phyloP scores from a whole-genome alignment of 2,888 invertebrate genomes.

The Hemaris fuciformis region DNA sequence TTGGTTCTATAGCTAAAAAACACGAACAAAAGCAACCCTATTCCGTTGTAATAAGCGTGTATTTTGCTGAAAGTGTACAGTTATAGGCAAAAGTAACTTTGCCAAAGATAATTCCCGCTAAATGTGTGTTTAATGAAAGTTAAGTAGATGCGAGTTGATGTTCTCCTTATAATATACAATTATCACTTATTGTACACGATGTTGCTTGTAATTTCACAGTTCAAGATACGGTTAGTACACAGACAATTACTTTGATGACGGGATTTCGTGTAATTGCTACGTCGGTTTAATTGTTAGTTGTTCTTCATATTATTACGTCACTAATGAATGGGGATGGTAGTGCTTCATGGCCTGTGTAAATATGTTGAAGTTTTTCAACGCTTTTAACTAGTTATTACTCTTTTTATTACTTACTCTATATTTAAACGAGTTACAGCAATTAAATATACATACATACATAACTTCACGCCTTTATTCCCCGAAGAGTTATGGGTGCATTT shows the following conservation, averaged over 20 bases:
- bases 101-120: conserved; percentile 68
- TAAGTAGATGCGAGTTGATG: conserved; percentile 70
- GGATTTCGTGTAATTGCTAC: conserved; percentile 51
- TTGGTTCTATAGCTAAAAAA: neutral
- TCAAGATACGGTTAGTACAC: conserved; percentile 35
- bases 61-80: neutral
- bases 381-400: too few relatives aligned
- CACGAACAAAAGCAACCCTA: neutral
- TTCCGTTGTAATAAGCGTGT: conserved; percentile 2
- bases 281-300: conserved; percentile 31
- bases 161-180: conserved; percentile 62
- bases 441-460: too few relatives aligned
- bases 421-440: too few relatives aligned
- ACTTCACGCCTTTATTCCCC: too few relatives aligned
- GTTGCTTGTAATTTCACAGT: conserved; percentile 56
- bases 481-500: too few relatives aligned
- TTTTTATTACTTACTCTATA: too few relatives aligned
- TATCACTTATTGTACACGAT: conserved; percentile 61
- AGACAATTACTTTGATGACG: conserved; percentile 53
- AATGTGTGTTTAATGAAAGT: conserved; percentile 74
- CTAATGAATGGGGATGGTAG: neutral
- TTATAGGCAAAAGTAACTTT: conserved; percentile 28
- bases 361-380: too few relatives aligned
- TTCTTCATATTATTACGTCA: conserved; percentile 5
- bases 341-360: conserved; percentile 6